Conservation (phyloP, 2,888 invertebrate species). For the Lycophotia porphyrea region DNA sequence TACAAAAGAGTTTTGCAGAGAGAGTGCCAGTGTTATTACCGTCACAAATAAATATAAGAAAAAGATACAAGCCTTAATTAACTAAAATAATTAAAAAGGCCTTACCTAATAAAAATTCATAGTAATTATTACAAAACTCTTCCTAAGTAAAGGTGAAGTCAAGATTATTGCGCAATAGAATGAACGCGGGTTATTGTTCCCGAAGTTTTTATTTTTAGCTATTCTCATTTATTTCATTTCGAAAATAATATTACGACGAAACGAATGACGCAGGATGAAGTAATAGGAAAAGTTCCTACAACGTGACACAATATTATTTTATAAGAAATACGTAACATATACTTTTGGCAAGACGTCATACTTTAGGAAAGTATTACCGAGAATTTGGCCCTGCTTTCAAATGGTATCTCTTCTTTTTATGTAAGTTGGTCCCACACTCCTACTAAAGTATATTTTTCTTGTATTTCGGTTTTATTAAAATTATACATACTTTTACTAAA, state of each 20-base stretch:
- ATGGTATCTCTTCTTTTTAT: not conserved
- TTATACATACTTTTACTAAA: not conserved
- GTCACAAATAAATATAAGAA: not conserved
- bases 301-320: not conserved
- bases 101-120: not conserved
- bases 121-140: not conserved
- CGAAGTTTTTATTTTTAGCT: constrained; percentile 42
- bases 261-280: constrained; percentile 36
- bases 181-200: constrained; percentile 26
- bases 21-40: not conserved
- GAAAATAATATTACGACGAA: constrained; percentile 31
- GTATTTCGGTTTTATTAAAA: not conserved
- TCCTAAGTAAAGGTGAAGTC: not conserved
- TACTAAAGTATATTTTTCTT: not conserved
- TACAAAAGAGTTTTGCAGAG: not conserved
- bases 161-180: constrained; percentile 27
- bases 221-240: constrained; percentile 10
- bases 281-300: constrained; percentile 25
- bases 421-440: not conserved
- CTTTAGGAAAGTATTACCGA: not conserved
- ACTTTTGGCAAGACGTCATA: constrained; percentile 26
- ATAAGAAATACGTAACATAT: constrained; percentile 10
- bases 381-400: not conserved
- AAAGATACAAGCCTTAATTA: not conserved
- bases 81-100: not conserved